Evolutionary conservation across 2,797 vertebrate species (phyloP), one percentile per base, ranked within the genome.

Genomic region (Xyrichtys novacula): DNA sequence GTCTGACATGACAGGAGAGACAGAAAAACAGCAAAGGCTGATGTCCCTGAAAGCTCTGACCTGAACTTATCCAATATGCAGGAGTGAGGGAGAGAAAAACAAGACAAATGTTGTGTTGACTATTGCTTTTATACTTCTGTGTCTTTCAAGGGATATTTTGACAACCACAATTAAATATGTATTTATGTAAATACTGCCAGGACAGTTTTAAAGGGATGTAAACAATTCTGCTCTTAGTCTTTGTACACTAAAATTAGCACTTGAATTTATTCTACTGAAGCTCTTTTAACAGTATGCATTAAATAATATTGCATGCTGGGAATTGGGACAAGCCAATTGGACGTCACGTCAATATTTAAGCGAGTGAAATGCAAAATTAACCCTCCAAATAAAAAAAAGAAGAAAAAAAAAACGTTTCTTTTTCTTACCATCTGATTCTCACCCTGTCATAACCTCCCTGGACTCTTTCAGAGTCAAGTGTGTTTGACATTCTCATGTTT

Each of bases 401-500:
- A n/a, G n/a, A n/a, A n/a, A n/a, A n/a, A n/a, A n/a, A n/a, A n/a
- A n/a, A n/a, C n/a, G n/a, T n/a, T n/a, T n/a, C n/a, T n/a, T n/a
- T n/a, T n/a, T n/a, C n/a, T n/a, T n/a, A n/a, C n/a, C n/a, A n/a
- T n/a, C n/a, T n/a, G n/a, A n/a, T n/a, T 76, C 29, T 22, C 16
- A 11, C 31, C 26, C 40, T 38, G n/a, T 20, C 39, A n/a, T 34
- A 57, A 59, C 59, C 68, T 16, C 67, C n/a, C 23, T 20, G 0
- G 3, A 40, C 65, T 47, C 25, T 72, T 84, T 82, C 72, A 78
- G 78, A 82, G 66, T 72, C 63, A 71, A 76, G 58, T 60, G 19
- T 88, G 84, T 88, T 85, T 88, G 83, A 87, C 85, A 78, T 84
- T 78, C 76, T 38, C 16, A 36, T 49, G 67, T 83, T 71, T 72